A percentile compares a stretch with the other conserved stretches of the same genome.
phyloP scores from a whole-genome alignment of 2,888 invertebrate genomes.

The Flexamia atlantica region DNA sequence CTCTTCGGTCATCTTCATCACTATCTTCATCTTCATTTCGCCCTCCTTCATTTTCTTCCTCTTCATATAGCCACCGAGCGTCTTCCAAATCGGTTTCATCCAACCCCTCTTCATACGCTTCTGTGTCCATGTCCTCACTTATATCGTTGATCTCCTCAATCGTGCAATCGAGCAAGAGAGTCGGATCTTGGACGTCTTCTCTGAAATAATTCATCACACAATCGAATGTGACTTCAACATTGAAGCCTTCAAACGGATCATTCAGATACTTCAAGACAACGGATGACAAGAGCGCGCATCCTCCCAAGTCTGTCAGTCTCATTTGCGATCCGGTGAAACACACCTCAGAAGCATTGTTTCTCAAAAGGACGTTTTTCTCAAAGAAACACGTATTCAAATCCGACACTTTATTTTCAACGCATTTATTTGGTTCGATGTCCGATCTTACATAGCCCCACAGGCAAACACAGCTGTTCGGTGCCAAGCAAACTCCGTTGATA shows the following conservation, averaged over 20 bases:
- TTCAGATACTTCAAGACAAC: constrained; percentile 14
- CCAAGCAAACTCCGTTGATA: constrained; percentile 43
- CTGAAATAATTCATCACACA: constrained; percentile 13
- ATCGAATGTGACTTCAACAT: background rate
- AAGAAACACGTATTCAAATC: background rate
- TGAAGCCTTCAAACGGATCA: background rate
- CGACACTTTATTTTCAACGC: background rate
- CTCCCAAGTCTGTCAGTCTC: background rate
- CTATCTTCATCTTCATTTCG: background rate
- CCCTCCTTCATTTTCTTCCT: background rate
- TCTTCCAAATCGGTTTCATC: background rate
- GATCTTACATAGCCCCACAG: constrained; percentile 20
- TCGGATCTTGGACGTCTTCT: background rate
- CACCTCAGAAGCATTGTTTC: background rate
- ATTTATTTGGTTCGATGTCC: background rate
- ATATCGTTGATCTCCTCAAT: background rate
- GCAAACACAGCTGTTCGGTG: constrained; percentile 31
- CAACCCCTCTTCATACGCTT: background rate
- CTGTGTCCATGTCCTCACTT: background rate
- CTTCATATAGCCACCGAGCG: background rate
- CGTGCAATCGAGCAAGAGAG: constrained; percentile 1
- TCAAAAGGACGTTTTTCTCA: background rate
- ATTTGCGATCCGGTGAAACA: background rate
- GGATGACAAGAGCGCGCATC: background rate
- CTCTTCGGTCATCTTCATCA: background rate